Base-by-base conservation (phyloP, 2,113 vertebrate species). In the Melanostigma gelatinosum region DNA sequence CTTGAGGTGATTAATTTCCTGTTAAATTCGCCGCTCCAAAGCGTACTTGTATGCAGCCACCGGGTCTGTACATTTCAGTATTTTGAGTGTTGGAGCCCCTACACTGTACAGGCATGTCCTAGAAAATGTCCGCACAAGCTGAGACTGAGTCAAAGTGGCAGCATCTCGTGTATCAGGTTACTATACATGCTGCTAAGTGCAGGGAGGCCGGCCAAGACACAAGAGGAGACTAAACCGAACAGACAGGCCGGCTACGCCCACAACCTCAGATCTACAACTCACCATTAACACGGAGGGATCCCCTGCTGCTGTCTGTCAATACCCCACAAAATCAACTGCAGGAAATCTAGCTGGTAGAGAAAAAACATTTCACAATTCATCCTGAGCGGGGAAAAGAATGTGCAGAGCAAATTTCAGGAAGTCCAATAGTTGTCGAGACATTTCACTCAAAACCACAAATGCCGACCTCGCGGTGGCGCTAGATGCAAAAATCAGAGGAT, bases 161-260 rank as follows among this genome's bases (percentile, higher is more conserved):
- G 29, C 75, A 52, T 32, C 54, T 75, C 55, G 60, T 57, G 71
- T 66, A 83, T 88, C 79, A 75, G 66, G 24, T 85, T 32, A 73
- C 71, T 40, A 22, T 5, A 68, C 60, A 65, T 34, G n/a, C 64
- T 40, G 63, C 54, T 61, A 22, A 76, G 38, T 62, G 65, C 38
- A 18, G 22, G 58, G 57, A 66, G 29, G 57, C 24, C 18, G 15
- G 42, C 18, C 8, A 60, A 75, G 69, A 82, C 61, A 36, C 52
- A 61, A 57, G 22, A 54, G 75, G 67, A 73, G 63, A 6, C 24
- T 75, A 29, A 82, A 67, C 22, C 29, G 11, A 82, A 80, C 64
- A 72, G 81, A 80, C 86, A 76, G 24, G 32, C 34, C n/a, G 77
- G 55, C 69, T 72, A 34, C 62, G 2, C 71, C 54, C 48, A 8